Evolutionary conservation across 2,797 vertebrate species (phyloP), one percentile per base, ranked within the genome.

Genomic region (Dicrostonyx torquatus): DNA sequence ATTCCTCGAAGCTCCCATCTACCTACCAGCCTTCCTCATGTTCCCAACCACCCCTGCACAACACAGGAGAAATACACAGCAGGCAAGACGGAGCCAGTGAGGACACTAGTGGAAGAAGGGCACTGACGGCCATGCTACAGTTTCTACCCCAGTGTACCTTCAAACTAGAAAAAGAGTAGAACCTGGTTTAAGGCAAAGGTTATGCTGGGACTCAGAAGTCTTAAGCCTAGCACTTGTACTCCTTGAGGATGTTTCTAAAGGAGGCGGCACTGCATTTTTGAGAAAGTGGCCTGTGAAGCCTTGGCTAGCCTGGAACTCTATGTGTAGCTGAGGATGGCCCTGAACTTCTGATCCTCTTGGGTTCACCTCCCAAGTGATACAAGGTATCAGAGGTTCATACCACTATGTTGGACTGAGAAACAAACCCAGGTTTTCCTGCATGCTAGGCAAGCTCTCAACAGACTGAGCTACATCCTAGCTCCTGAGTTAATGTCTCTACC

Each of bases 101-200:
- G n/a, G 60, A 77, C 29, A 18, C 58, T 58, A 73, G 24, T 89
- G 26, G 70, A 31, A 89, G 60, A 84, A 72, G 45, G n/a, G 14
- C 20, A n/a, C 75, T 10, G 68, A n/a, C 3, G 20, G n/a, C 20
- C 2, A 31, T 66, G 68, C 77, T 29, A 72, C 3, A 53, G 60
- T 77, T 70, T 93, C 37, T 55, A n/a, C 50, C 79, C 43, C 18
- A 80, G 13, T 80, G 83, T 91, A 70, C 79, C 94, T 89, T 94
- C 73, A 76, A 6, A 58, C 40, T 48, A 90, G 78, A 89, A 87
- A 58, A 77, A 80, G 45, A 40, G 18, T 20, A 89, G 73, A 48
- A 45, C 5, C 40, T 72, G 64, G 22, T 45, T 84, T 87, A 92
- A 89, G 48, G 66, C 43, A 43, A 37, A 72, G 9, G 62, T 58